Percentiles rank a stretch among this genome's conserved stretches.
These are phyloP conservation scores for Malthinus flaveolus DNA, from an alignment of 2,888 invertebrate species.

Conservation along the genomic window DNA sequence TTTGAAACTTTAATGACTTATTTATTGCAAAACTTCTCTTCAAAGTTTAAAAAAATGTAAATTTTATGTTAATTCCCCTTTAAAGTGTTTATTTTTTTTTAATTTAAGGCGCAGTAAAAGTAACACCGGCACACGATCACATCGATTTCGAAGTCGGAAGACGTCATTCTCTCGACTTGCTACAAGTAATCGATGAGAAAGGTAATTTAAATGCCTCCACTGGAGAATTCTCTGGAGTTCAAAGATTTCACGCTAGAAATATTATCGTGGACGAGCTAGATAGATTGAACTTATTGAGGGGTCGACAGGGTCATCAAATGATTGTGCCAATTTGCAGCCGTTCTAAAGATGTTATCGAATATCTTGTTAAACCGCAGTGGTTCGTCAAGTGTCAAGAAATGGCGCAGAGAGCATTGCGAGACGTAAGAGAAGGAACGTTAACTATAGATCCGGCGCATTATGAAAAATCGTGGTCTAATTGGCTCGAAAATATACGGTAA, in stretches of 20 bases:
- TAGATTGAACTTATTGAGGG: conserved; percentile 58
- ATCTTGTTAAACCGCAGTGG: conserved; percentile 96
- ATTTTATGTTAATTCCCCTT: background rate
- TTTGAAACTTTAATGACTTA: no score
- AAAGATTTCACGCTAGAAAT: conserved; percentile 87
- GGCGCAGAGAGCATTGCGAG: conserved; percentile 83
- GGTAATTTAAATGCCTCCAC: conserved; percentile 84
- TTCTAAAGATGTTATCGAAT: conserved; percentile 97
- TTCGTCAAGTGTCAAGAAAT: conserved; percentile 89
- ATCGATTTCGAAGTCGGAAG: conserved; percentile 96
- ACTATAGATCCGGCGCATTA: conserved; percentile 90
- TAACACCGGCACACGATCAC: conserved; percentile 97
- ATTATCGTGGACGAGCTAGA: conserved; percentile 78
- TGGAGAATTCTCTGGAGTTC: conserved; percentile 78
- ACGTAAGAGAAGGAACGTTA: conserved; percentile 78
- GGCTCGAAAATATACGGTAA: conserved; percentile 90
- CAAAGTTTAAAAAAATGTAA: no score
- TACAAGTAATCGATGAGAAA: conserved; percentile 89
- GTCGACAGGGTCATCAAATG: conserved; percentile 85
- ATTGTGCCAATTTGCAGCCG: conserved; percentile 94
- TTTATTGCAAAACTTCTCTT: no score
- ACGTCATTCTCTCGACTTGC: conserved; percentile 81
- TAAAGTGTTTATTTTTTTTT: background rate
- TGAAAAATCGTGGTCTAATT: conserved; percentile 91
- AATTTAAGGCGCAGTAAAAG: conserved; percentile 88